Conservation (phyloP, 2,888 invertebrate genomes). For the Octodonta nipae region DNA sequence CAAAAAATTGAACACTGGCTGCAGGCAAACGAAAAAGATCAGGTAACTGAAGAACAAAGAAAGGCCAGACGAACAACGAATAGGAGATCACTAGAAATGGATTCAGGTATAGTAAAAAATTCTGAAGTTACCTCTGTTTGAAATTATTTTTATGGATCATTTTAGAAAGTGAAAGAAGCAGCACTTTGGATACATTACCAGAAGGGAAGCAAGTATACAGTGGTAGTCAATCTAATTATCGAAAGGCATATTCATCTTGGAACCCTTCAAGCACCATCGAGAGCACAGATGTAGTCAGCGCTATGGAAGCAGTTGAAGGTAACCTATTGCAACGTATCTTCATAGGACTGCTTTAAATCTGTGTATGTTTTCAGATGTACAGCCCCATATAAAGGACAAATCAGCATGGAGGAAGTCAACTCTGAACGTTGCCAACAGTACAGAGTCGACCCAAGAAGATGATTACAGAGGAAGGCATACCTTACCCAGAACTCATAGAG, state of each 20-base stretch:
- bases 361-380: slow-evolving; percentile 45
- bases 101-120: slow-evolving; percentile 61
- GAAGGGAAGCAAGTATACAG: slow-evolving; percentile 51
- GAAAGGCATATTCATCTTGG: slow-evolving; percentile 64
- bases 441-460: slow-evolving; percentile 53
- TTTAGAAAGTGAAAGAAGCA: slow-evolving; percentile 66
- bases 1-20: slow-evolving; percentile 88
- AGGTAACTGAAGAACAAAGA: slow-evolving; percentile 54
- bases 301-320: slow-evolving; percentile 81
- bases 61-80: slow-evolving; percentile 55
- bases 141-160: slow-evolving; percentile 5
- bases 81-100: slow-evolving; percentile 69
- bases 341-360: slow-evolving; percentile 1
- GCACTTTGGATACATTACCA: slow-evolving; percentile 57
- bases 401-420: slow-evolving; percentile 64
- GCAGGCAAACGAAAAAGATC: slow-evolving; percentile 72
- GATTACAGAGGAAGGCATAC: slow-evolving; percentile 42
- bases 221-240: slow-evolving; percentile 38
- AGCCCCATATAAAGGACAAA: slow-evolving; percentile 60
- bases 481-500: slow-evolving; percentile 6
- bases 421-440: slow-evolving; percentile 46
- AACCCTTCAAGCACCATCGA: slow-evolving; percentile 65
- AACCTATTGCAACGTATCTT: too few relatives aligned
- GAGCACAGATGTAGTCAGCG: slow-evolving; percentile 67
- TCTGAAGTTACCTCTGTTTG: too few relatives aligned